Evolutionary conservation across 1,140 invertebrate genomes (phyloP), one percentile per base, ranked within the genome.

Genomic region (Ostrea denselamellosa): DNA sequence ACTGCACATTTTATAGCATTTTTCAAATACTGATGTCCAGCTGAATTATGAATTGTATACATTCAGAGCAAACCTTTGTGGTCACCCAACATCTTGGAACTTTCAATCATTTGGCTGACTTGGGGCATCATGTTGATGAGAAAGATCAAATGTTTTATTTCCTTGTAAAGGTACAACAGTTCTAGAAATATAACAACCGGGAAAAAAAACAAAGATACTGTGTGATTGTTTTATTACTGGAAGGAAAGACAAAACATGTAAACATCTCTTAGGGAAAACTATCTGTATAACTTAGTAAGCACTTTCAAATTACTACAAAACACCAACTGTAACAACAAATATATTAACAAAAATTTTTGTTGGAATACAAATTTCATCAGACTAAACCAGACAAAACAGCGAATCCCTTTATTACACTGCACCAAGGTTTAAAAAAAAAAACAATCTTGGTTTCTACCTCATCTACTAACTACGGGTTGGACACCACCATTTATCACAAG

Each of bases 371-470:
- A 62, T 62, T 62, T 62, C 56, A 62, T 62, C n/a, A 62, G 34
- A 44, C 14, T 62, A 62, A 62, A 62, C n/a, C 56, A 62, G 56
- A 62, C 56, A 62, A 62, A 58, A 62, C 56, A 62, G 56, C n/a
- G 56, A 62, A n/a, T 62, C 56, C n/a, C 17, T 62, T 62, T 19
- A n/a, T n/a, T n/a, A 62, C 56, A 62, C 19, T 62, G 56, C 56
- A 62, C 56, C 19, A 62, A 12, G 19, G 56, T 62, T 19, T 19
- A 62, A 62, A n/a, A 44, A 44, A 44, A 44, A 44, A 44, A 2
- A 44, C 34, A 5, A 62, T 58, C 56, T 58, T 19, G 19, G 1
- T 56, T 56, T 9, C 19, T 17, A 58, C 56, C 56, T 12, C 8
- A 58, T 58, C 56, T 17, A 12, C 14, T 12, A 58, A 12, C 0